These are phyloP conservation scores for Biston betularia DNA, from an alignment of 2,888 invertebrate genomes.

Conservation along the genomic window DNA sequence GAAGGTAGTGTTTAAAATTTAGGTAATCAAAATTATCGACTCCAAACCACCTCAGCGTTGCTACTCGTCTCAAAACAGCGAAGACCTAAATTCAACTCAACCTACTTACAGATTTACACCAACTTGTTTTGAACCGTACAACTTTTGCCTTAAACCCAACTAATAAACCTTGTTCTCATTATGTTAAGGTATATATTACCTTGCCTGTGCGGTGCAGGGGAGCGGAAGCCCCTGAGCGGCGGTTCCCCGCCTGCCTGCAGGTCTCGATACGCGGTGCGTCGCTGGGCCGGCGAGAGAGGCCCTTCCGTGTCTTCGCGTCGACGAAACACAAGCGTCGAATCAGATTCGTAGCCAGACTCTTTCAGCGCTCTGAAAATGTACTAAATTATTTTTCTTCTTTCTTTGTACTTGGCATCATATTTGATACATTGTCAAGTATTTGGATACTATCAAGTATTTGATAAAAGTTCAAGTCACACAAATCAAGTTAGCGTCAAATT, in stretches of 20 bases:
- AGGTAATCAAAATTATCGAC: too few species aligned
- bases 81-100: background rate
- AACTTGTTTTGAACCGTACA: background rate
- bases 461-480: too few species aligned
- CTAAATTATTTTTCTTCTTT: background rate
- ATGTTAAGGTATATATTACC: slow-evolving; percentile 53
- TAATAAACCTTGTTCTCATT: background rate
- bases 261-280: slow-evolving; percentile 93
- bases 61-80: background rate
- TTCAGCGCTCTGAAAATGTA: slow-evolving; percentile 90
- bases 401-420: background rate
- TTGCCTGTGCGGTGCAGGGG: slow-evolving; percentile 91
- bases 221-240: slow-evolving; percentile 96
- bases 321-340: slow-evolving; percentile 94
- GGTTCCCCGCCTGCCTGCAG: slow-evolving; percentile 98
- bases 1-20: too few species aligned
- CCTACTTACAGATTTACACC: background rate
- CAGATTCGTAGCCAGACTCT: slow-evolving; percentile 96
- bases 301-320: slow-evolving; percentile 89
- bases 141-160: background rate
- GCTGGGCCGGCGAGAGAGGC: slow-evolving; percentile 92
- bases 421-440: background rate
- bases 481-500: too few species aligned
- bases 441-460: too few species aligned
- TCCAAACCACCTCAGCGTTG: background rate